phyloP scores from a whole-genome alignment of 2,797 vertebrate species.

The Onychomys leucogaster region DNA sequence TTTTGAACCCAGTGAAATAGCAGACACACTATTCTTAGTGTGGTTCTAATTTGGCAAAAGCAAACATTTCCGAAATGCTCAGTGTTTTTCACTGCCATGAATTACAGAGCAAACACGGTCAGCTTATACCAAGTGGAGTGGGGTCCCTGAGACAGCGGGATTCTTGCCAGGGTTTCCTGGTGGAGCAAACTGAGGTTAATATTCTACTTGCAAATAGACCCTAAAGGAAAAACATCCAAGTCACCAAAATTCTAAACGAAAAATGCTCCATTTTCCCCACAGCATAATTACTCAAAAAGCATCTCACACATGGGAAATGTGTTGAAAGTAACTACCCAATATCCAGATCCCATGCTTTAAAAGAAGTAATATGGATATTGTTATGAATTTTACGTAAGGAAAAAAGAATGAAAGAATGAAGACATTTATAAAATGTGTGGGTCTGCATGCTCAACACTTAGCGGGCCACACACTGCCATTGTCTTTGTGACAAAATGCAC shows the following conservation, averaged over 20 bases:
- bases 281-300: background rate
- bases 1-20: background rate
- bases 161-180: background rate
- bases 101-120: background rate
- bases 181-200: slow-evolving; percentile 1
- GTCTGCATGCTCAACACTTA: background rate
- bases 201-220: background rate
- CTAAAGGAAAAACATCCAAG: background rate
- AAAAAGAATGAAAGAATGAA: background rate
- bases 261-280: background rate
- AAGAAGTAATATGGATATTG: background rate
- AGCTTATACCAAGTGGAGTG: background rate
- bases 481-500: slow-evolving; percentile 25
- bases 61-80: background rate
- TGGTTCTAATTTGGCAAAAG: background rate
- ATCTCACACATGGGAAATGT: background rate
- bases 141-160: background rate
- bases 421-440: background rate
- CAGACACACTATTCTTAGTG: background rate
- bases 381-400: slow-evolving; percentile 1
- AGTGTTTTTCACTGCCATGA: background rate
- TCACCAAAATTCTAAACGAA: slow-evolving; percentile 2
- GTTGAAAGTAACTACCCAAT: background rate
- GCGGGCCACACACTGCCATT: background rate
- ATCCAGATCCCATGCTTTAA: background rate